Base-by-base conservation (phyloP, 2,113 vertebrate genomes). In the Vimba vimba region DNA sequence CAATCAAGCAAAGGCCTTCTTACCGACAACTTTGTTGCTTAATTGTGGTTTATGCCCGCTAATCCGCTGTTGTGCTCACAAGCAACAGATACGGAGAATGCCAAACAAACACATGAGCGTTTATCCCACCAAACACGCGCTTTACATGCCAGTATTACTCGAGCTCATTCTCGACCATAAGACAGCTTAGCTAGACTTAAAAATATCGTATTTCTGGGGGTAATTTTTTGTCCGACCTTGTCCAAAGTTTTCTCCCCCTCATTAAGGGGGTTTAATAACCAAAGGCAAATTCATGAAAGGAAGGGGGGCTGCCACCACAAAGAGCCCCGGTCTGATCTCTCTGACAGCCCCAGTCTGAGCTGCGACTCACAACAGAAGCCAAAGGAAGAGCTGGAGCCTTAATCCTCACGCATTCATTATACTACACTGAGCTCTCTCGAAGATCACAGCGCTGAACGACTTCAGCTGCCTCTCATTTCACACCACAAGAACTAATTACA, bases 401-500 rank as follows among this genome's bases (percentile, higher is more conserved):
- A 95, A 95, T 95, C 95, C 94, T 93, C 92, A 86, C 91, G 92
- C 90, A 93, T 94, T 93, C 76, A 94, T 95, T 94, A 94, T 92
- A 90, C 92, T 89, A 92, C 90, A 91, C 90, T 25, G 47, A 86
- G 75, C 93, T 92, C 93, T 93, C 92, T 93, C 93, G 91, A 92
- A 94, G 94, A 95, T 95, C 94, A 94, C 90, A 93, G 92, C 81
- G 87, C 88, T 90, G 89, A 39, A 92, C 92, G 92, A 94, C 93
- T 94, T 93, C 88, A 92, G 92, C 91, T 91, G 87, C 88, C 93
- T 94, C 93, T 94, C 91, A 94, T 94, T 95, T 95, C 94, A 94
- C 93, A 94, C 93, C 94, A 94, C 93, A 93, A 94, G 92, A 94
- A 91, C 93, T 94, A 94, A 95, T 95, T 95, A 95, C 92, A 62